Evolutionary conservation across 2,797 vertebrate species (phyloP).

Genomic region (Phataginus tricuspis): DNA sequence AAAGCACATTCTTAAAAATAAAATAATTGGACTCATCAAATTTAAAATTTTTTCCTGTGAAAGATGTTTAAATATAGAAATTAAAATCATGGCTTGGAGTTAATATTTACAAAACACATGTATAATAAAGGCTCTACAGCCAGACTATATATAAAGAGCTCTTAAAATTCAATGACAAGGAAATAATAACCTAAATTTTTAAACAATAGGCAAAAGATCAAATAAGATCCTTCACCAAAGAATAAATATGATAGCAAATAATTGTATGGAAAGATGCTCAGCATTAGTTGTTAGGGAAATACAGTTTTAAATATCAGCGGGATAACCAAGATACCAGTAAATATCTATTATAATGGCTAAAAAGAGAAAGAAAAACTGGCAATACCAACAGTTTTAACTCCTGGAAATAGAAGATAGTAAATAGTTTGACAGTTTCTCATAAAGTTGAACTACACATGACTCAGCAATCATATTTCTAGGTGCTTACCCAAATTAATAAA

Average conservation of each 20-base stretch:
- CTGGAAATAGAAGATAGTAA: not conserved
- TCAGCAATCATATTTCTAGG: not conserved
- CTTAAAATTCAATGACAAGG: not conserved
- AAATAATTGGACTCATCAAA: not conserved
- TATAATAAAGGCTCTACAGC: not conserved
- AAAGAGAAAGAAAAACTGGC: not conserved
- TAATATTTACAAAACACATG: not conserved
- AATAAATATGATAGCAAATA: not conserved
- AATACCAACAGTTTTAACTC: not conserved
- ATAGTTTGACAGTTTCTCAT: not conserved
- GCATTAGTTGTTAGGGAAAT: not conserved
- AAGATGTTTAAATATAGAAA: not conserved
- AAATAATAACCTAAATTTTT: not conserved
- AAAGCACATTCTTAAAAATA: not conserved
- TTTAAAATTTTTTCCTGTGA: not conserved
- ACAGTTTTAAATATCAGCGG: not conserved
- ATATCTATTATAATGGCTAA: not conserved
- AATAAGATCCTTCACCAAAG: not conserved
- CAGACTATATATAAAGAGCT: not conserved
- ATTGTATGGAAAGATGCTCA: not conserved
- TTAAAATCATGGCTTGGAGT: not conserved
- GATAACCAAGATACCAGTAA: not conserved
- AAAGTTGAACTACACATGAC: not conserved
- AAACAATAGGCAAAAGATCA: not conserved
- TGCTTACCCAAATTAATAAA: not conserved